Conservation (phyloP, 2,113 vertebrate species). For the Cyphomyrus discorhynchus region DNA sequence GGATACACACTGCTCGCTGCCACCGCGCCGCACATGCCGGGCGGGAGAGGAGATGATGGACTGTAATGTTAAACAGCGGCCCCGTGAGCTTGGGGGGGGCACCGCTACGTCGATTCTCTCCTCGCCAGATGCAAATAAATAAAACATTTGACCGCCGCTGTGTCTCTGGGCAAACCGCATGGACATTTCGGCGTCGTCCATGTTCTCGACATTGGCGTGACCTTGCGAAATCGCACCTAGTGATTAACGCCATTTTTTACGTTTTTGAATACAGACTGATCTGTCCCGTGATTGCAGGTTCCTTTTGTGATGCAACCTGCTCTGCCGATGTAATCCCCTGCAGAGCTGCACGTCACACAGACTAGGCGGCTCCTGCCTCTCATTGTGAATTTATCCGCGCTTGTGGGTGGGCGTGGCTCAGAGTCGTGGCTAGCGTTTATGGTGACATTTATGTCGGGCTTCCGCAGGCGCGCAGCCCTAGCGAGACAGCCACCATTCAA, state of each 20-base stretch:
- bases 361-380: slow-evolving; percentile 50
- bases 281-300: not conserved
- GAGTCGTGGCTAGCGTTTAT: not conserved
- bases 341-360: slow-evolving; percentile 56
- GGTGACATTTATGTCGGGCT: slow-evolving; percentile 54
- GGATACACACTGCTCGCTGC: not conserved
- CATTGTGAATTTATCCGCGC: slow-evolving; percentile 58
- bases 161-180: not conserved
- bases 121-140: not conserved
- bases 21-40: not conserved
- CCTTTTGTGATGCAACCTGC: slow-evolving; percentile 45
- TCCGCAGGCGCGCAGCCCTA: slow-evolving; percentile 43
- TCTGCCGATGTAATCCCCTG: slow-evolving; percentile 49
- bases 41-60: slow-evolving; percentile 1
- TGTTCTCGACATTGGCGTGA: not conserved
- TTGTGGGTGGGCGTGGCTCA: slow-evolving; percentile 19
- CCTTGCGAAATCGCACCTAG: not conserved
- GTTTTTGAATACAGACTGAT: not conserved
- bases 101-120: not conserved
- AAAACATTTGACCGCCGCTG: not conserved
- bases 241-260: not conserved
- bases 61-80: slow-evolving; percentile 3
- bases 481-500: slow-evolving; percentile 41
- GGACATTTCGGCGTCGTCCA: not conserved
- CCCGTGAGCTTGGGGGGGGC: not conserved